Base-by-base conservation (phyloP, 1,140 invertebrate species). In the Idris sp. region DNA sequence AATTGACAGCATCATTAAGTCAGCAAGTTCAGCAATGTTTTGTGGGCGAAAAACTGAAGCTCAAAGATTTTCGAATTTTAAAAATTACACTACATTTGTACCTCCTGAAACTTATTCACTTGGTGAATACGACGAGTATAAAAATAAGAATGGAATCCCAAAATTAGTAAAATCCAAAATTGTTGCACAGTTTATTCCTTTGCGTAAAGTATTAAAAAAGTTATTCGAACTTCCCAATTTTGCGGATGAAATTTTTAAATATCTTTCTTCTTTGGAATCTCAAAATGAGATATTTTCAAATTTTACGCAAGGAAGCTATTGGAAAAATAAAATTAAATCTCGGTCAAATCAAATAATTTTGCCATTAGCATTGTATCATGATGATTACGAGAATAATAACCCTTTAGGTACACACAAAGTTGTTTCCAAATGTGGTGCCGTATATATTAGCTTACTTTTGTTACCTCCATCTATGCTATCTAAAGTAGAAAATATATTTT, bases 371-470 rank as follows among this genome's bases (percentile, higher is more conserved):
- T 6, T 22, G 6, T 22, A 22, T 22, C 19, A 22, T 22, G 19
- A 22, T 22, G 19, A 22, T 51, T 36, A 51, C n/a, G 36, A 40
- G 19, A 10, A 2, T 9, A 40, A 40, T 10, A 31, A 31, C 19
- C 28, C 25, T 15, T 19, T 46, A 2, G 43, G 43, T 15, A 18
- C 6, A 15, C 41, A 44, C 9, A 28, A 15, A 15, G 41, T 10
- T 28, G 4, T 44, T 43, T 76, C 19, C 1, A 81, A 80, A 74
- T 59, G 81, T 33, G 78, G 80, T 7, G 79, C 72, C 8, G 40
- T 59, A 4, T 59, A 51, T n/a, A 6, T 36, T 18, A 53, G n/a
- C 9, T 25, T 51, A 8, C 48, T 28, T 26, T 69, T 35, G 10
- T 44, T 48, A n/a, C 35, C 48, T 13, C 22, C 56, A 11, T 11